Evolutionary conservation across 2,888 invertebrate species (phyloP).

Genomic region (Tetrapedia diversipes): DNA sequence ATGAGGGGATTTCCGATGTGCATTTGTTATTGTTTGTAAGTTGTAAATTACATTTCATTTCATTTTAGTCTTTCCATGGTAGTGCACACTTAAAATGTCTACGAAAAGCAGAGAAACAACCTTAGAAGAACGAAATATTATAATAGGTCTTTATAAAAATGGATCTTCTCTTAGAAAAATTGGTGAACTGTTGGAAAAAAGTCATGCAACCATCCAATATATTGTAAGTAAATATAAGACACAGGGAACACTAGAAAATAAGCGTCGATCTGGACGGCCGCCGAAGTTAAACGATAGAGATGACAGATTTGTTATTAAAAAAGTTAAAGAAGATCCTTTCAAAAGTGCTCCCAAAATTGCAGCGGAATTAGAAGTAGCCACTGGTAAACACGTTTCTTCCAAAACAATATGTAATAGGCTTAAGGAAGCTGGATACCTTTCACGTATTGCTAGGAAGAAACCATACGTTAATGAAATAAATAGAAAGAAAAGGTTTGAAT

Average conservation of each 20-base stretch:
- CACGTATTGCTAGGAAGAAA: background rate
- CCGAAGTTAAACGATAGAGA: background rate
- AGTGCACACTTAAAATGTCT: background rate
- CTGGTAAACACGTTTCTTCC: too few species aligned
- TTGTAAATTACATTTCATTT: background rate
- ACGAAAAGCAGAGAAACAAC: background rate
- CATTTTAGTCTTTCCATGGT: background rate
- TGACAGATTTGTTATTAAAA: background rate
- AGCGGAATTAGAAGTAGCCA: too few species aligned
- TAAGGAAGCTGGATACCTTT: constrained; percentile 3
- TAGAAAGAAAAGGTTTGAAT: too few species aligned
- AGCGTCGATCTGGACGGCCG: background rate
- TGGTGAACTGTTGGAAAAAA: background rate
- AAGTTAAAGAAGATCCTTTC: too few species aligned
- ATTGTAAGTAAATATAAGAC: constrained; percentile 2
- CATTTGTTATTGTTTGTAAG: background rate
- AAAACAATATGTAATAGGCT: background rate
- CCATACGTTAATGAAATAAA: too few species aligned
- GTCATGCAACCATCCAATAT: constrained; percentile 1
- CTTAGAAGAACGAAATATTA: background rate
- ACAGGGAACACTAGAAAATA: background rate
- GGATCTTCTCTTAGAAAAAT: background rate
- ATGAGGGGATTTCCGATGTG: background rate
- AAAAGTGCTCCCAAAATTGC: too few species aligned
- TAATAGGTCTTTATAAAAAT: background rate